phyloP scores from a whole-genome alignment of 2,113 vertebrate genomes.

The Stegastes partitus region DNA sequence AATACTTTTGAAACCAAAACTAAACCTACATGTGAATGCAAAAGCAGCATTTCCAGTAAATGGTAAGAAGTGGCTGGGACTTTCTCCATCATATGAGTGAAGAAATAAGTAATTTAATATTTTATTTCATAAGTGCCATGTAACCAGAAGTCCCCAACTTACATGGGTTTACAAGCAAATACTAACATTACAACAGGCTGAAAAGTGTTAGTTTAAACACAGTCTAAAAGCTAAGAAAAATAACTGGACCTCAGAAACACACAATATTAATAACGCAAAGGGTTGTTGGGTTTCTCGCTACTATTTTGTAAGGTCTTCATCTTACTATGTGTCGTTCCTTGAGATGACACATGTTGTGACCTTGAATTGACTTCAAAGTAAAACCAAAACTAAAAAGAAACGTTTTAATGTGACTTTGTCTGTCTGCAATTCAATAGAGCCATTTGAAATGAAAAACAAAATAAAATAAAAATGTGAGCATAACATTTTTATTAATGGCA shows the following conservation, averaged over 20 bases:
- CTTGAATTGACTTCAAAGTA: background rate
- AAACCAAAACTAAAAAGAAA: slow-evolving; percentile 16
- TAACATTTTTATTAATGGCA: background rate
- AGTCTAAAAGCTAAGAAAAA: background rate
- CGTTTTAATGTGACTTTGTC: background rate
- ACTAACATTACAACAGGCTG: too few species aligned
- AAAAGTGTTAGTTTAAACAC: too few species aligned
- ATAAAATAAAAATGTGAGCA: background rate
- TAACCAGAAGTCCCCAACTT: background rate
- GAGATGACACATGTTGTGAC: too few species aligned
- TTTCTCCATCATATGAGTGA: background rate
- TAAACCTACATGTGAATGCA: background rate
- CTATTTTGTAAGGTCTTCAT: too few species aligned
- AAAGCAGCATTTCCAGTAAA: background rate
- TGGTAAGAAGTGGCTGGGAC: background rate
- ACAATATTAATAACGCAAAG: too few species aligned
- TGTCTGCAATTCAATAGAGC: background rate
- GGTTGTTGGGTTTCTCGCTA: too few species aligned
- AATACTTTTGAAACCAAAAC: background rate
- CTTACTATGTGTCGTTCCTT: too few species aligned
- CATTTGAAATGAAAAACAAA: slow-evolving; percentile 32
- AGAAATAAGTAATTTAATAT: too few species aligned
- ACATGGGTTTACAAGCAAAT: background rate
- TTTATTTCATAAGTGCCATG: background rate
- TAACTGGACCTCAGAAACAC: background rate